phyloP scores from a whole-genome alignment of 2,888 invertebrate genomes.

The Drosophila putrida region DNA sequence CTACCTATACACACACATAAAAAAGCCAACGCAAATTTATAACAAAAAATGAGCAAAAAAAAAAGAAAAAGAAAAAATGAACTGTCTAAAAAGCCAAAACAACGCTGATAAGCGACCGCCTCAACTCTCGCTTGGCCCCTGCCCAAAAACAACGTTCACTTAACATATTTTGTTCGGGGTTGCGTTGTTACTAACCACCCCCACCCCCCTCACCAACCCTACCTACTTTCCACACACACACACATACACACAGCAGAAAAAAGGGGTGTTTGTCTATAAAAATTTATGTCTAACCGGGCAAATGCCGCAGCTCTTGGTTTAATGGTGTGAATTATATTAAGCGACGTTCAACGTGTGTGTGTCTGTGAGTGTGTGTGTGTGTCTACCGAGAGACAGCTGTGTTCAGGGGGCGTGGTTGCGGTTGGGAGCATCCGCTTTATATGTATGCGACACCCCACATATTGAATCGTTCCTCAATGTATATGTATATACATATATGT shows the following conservation, averaged over 20 bases:
- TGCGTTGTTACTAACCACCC: constrained; percentile 19
- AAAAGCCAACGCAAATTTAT: constrained; percentile 46
- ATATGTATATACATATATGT: not conserved
- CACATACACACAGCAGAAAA: not conserved
- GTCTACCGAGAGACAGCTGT: constrained; percentile 56
- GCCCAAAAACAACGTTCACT: constrained; percentile 55
- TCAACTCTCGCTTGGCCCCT: constrained; percentile 38
- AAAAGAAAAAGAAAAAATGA: constrained; percentile 39
- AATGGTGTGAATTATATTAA: constrained; percentile 81
- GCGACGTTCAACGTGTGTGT: constrained; percentile 44
- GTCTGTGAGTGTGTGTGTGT: constrained; percentile 26
- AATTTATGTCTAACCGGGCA: constrained; percentile 77
- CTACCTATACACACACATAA: constrained; percentile 3
- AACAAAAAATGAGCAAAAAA: constrained; percentile 22
- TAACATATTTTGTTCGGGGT: constrained; percentile 67
- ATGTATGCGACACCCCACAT: constrained; percentile 28
- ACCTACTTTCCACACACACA: not conserved
- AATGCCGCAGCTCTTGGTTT: constrained; percentile 78
- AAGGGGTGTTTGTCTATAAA: constrained; percentile 76
- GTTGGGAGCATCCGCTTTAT: constrained; percentile 31
- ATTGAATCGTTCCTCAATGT: constrained; percentile 21
- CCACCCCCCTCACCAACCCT: not conserved
- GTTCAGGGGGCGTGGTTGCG: constrained; percentile 41
- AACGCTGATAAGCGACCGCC: constrained; percentile 70
- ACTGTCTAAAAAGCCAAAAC: constrained; percentile 65